Evolutionary conservation across 2,797 vertebrate genomes (phyloP).

Genomic region (Bryconaethiops microstoma): DNA sequence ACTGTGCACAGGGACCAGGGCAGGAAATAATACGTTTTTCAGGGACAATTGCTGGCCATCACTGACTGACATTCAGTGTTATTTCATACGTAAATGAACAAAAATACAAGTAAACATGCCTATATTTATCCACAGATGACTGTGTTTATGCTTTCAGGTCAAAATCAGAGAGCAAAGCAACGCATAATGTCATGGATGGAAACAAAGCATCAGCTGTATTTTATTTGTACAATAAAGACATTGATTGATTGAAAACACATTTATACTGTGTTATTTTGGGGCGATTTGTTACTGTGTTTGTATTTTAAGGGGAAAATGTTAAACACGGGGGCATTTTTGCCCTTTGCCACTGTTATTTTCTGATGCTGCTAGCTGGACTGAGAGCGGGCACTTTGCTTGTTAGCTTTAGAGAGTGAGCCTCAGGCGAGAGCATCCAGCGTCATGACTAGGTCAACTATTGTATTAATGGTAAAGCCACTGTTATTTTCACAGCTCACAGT

Average conservation of each 20-base stretch:
- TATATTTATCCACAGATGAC: too few relatives aligned
- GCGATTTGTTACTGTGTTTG: not conserved
- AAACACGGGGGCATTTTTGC: not conserved
- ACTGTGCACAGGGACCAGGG: constrained; percentile 52
- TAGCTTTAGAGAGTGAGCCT: not conserved
- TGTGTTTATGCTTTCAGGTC: not conserved
- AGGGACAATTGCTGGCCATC: not conserved
- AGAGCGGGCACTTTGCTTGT: not conserved
- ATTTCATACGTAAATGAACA: not conserved
- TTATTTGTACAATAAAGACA: not conserved
- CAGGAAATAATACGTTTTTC: constrained; percentile 23
- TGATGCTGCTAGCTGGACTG: not conserved
- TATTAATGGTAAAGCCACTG: not conserved
- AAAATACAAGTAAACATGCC: too few relatives aligned
- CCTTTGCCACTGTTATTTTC: not conserved
- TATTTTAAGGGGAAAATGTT: not conserved
- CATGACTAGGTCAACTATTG: not conserved
- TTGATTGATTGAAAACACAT: not conserved
- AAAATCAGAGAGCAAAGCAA: not conserved
- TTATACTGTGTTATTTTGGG: not conserved
- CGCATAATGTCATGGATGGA: too few relatives aligned
- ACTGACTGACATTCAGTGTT: not conserved
- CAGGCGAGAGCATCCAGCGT: not conserved
- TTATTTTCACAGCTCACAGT: constrained; percentile 23
- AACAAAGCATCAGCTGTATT: not conserved